Evolutionary conservation across 1,140 invertebrate species (phyloP), one percentile per base, ranked within the genome.

Genomic region (Bombus consobrinus): DNA sequence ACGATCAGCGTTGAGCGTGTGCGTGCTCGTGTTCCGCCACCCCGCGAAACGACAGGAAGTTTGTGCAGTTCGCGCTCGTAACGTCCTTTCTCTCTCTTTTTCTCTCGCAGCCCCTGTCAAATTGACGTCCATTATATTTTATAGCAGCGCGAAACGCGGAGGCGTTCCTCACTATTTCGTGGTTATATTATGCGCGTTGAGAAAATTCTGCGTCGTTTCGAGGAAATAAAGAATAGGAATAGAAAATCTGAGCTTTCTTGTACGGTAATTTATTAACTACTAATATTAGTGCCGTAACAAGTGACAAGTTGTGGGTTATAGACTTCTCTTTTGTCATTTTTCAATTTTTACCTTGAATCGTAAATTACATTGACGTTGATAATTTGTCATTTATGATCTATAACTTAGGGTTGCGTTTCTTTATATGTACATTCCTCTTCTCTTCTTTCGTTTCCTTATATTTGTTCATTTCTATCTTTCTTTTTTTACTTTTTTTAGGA

Each of bases 91-190:
- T 18, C 41, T 73, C 72, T 12, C 25, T 37, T 15, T 39, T 25
- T 89, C 81, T 69, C 57, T 66, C 62, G 69, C 18, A 81, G 43
- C 82, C 72, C 77, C 81, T 87, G 86, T 87, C 82, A 89, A 85
- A 89, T 83, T 79, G 82, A 47, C 66, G 76, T 81, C 64, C 82
- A 85, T 89, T 87, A 87, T 71, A 59, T 82, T 87, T 89, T 89
- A 87, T 85, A 79, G 72, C 32, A n/a, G 69, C 41, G 57, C 79
- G 68, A 84, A 87, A 66, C 32, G 28, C 25, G 37, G 28, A 41
- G 39, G 39, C 69, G 39, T 39, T 39, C 34, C 68, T 5, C 25
- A 0, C 3, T 37, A 4, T 62, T 66, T 32, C n/a, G 8, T 32
- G 66, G 22, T 22, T 28, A 2, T 8, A 13, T 41, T 18, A 18